A percentile compares a stretch with the other conserved stretches of the same genome.
Evolutionary conservation across 1,140 invertebrate genomes (phyloP).

Genomic region (Galendromus occidentalis): DNA sequence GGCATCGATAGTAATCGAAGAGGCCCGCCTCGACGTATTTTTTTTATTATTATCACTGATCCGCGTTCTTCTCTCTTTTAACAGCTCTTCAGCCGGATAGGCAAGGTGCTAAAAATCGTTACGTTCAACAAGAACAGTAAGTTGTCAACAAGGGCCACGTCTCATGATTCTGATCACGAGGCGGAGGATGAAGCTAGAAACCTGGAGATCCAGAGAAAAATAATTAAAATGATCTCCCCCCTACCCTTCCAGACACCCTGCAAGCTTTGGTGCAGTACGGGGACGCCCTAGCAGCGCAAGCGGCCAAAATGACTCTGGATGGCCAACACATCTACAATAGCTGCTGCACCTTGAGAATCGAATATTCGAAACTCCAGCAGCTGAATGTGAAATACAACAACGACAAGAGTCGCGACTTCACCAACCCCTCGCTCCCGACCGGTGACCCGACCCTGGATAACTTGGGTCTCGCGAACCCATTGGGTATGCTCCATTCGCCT

Average conservation of each 20-base stretch:
- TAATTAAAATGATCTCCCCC: constrained; percentile 13
- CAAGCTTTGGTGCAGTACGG: constrained; percentile 97
- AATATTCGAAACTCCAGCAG: constrained; percentile 92
- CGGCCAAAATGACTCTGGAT: constrained; percentile 82
- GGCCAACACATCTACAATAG: constrained; percentile 98
- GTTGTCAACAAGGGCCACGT: constrained; percentile 31
- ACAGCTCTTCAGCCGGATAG: constrained; percentile 90
- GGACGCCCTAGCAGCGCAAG: constrained; percentile 82
- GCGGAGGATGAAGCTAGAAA: constrained; percentile 13
- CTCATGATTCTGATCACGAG: constrained; percentile 13
- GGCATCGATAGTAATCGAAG: too few relatives aligned
- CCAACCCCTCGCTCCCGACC: constrained; percentile 83
- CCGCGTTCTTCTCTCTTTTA: constrained; percentile 33
- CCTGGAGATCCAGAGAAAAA: constrained; percentile 16
- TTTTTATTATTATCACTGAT: too few relatives aligned
- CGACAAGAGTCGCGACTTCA: constrained; percentile 96
- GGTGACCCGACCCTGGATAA: constrained; percentile 52
- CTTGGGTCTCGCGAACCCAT: constrained; percentile 34
- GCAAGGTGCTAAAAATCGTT: constrained; percentile 95
- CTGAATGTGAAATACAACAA: constrained; percentile 99
- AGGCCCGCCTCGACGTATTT: too few relatives aligned
- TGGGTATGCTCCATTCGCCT: constrained; percentile 58
- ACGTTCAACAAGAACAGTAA: constrained; percentile 99
- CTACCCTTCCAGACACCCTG: constrained; percentile 66
- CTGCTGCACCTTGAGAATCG: constrained; percentile 95